Base-by-base conservation (phyloP, 2,797 vertebrate species). In the Acanthurus lineatus region DNA sequence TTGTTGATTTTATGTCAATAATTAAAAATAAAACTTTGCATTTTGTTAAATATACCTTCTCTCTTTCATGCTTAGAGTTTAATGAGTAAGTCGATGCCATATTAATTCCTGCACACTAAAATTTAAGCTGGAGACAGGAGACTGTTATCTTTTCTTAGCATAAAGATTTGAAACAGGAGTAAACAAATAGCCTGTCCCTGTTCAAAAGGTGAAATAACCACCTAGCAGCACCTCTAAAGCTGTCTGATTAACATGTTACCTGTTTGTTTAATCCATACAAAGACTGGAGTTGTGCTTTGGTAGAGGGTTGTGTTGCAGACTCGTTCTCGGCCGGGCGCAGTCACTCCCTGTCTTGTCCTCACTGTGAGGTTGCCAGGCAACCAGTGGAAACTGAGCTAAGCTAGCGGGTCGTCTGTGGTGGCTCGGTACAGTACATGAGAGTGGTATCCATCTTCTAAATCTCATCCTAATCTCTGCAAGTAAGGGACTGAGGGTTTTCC, bases 301-400 rank as follows among this genome's bases (percentile, higher is more conserved):
- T 20, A 17, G 9, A 22, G 20, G 20, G 12, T 16, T 44, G 25
- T 45, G 22, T 17, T 17, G 6, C 48, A 52, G 47, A 59, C 63
- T 22, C 9, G 10, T 38, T 40, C 49, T 62, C 20, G 28, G 28
- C 40, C 49, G 47, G 49, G 57, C 45, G 49, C 65, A 76, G 64
- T 68, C 73, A 25, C 64, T 60, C 56, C 47, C 35, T 19, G 10
- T 53, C 56, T 67, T 75, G 63, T 67, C 73, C 73, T 68, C 56
- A 61, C 52, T 69, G 65, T 54, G 57, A 53, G 49, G 73, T 76
- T 76, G 73, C 73, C 15, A 68, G 49, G 57, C 57, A 76, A 76
- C 64, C 42, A 42, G 58, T 20, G 65, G 58, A 69, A 65, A 49
- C 42, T 66, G 6, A 32, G 19, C 54, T 67, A 54, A 56, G 52